Evolutionary conservation across 2,113 vertebrate genomes (phyloP).

Genomic region (Ibidorhyncha struthersii): DNA sequence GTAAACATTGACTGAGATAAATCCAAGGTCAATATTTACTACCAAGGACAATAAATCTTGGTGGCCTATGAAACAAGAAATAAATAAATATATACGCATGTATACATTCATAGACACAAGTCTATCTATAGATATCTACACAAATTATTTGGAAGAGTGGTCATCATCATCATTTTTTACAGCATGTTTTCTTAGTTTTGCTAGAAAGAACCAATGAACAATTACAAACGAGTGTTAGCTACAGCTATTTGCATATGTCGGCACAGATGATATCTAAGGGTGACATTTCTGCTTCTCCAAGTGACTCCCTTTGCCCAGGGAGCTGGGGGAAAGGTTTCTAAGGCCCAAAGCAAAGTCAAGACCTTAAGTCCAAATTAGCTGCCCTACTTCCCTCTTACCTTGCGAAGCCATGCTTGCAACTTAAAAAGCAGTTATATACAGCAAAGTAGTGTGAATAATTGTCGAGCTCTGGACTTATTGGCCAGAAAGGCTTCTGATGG

Average conservation of each 20-base stretch:
- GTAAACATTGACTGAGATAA: constrained; percentile 78
- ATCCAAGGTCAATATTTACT: constrained; percentile 78
- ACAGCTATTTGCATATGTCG: background rate
- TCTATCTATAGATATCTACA: background rate
- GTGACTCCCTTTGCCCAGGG: background rate
- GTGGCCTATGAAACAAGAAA: constrained; percentile 56
- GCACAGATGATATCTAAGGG: background rate
- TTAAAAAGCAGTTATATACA: background rate
- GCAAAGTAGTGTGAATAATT: background rate
- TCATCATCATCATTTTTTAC: background rate
- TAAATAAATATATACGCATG: constrained; percentile 57
- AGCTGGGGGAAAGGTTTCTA: background rate
- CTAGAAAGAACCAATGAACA: background rate
- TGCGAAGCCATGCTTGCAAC: background rate
- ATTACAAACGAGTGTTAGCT: background rate
- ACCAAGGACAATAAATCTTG: constrained; percentile 77
- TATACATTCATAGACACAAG: background rate
- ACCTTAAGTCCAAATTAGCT: background rate
- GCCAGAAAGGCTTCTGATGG: background rate
- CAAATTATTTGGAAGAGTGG: background rate
- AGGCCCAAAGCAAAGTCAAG: background rate
- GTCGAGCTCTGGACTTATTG: background rate
- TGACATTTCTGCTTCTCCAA: constrained; percentile 17
- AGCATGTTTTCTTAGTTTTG: background rate
- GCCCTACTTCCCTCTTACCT: background rate